These are phyloP conservation scores for Drosophila obscura DNA, from an alignment of 1,140 invertebrate genomes.

Conservation along the genomic window DNA sequence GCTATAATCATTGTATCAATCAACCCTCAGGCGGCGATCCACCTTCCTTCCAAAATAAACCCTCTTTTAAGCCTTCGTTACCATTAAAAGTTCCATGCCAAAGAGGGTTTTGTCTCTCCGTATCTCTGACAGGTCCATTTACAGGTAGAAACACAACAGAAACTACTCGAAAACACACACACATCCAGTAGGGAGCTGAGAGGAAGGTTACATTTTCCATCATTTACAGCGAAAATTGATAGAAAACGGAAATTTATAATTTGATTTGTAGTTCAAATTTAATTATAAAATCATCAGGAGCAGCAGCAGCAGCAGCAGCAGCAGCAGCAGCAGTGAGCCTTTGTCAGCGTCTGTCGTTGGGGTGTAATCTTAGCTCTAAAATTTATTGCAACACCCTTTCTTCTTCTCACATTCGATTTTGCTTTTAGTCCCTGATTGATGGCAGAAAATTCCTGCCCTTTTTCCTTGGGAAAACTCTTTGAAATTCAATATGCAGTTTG, in stretches of 20 bases:
- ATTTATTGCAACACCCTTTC: conserved; percentile 25
- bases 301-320: conserved; percentile 17
- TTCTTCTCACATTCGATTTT: not conserved
- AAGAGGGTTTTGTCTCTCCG: conserved; percentile 4
- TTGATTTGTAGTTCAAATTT: conserved; percentile 65
- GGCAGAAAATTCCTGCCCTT: conserved; percentile 21
- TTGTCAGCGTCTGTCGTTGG: conserved; percentile 42
- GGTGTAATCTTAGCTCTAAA: conserved; percentile 43
- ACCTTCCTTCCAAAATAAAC: not conserved
- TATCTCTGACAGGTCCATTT: conserved; percentile 58
- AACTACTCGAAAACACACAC: conserved; percentile 4
- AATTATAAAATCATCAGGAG: conserved; percentile 49
- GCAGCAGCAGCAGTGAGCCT: conserved; percentile 1
- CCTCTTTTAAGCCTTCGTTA: conserved; percentile 18
- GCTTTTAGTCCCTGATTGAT: conserved; percentile 44
- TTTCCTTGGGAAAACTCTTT: conserved; percentile 55
- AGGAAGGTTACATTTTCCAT: conserved; percentile 35
- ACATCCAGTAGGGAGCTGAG: conserved; percentile 2
- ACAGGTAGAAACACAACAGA: conserved; percentile 52
- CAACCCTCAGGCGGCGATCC: not conserved
- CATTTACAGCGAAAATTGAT: not conserved
- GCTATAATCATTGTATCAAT: too few relatives aligned
- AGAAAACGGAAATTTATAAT: conserved; percentile 55
- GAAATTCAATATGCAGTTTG: conserved; percentile 74
- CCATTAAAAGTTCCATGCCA: conserved; percentile 10